Conservation (phyloP, 2,888 invertebrate species). For the Octodonta nipae region DNA sequence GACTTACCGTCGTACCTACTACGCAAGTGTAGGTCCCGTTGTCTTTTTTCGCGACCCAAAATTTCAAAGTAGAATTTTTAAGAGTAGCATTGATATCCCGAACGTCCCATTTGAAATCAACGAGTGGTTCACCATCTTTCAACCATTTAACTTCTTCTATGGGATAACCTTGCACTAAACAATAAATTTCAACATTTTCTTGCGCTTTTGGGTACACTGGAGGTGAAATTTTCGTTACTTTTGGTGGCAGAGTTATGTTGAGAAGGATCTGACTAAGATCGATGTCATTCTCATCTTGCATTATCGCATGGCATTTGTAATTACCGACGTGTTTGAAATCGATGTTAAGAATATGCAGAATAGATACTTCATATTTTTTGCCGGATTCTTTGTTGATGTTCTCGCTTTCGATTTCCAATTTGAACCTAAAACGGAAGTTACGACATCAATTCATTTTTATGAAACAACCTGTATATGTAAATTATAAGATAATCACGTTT, state of each 20-base stretch:
- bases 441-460: too few species aligned
- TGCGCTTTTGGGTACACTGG: conserved; percentile 40
- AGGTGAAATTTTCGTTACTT: conserved; percentile 36
- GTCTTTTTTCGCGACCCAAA: conserved; percentile 50
- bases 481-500: too few species aligned
- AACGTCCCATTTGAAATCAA: conserved; percentile 22
- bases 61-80: conserved; percentile 43
- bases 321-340: conserved; percentile 45
- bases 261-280: conserved; percentile 28
- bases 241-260: conserved; percentile 38
- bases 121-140: conserved; percentile 41
- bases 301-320: conserved; percentile 43
- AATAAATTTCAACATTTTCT: conserved; percentile 39
- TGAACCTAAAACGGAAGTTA: conserved; percentile 30
- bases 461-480: too few species aligned
- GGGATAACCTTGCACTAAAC: conserved; percentile 48
- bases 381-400: conserved; percentile 33
- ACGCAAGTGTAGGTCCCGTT: conserved; percentile 57
- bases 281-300: conserved; percentile 27
- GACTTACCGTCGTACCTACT: conserved; percentile 27
- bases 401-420: conserved; percentile 32
- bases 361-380: conserved; percentile 34
- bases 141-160: conserved; percentile 43
- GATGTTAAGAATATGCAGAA: conserved; percentile 41
- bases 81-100: conserved; percentile 42